phyloP scores from a whole-genome alignment of 1,140 invertebrate genomes.

The Euglossa dilemma region DNA sequence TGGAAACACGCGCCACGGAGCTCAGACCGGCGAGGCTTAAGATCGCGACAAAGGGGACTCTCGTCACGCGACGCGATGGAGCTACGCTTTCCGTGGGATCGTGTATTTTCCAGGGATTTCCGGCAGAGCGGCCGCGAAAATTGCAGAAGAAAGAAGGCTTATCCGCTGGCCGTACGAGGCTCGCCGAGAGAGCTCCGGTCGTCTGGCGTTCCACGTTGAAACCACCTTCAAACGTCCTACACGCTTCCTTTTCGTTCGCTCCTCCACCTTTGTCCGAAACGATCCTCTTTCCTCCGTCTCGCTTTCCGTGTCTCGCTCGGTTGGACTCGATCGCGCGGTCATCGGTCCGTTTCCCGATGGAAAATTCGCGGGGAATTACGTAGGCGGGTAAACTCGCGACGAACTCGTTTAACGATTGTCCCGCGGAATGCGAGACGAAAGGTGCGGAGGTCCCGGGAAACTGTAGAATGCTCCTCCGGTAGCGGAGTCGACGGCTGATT shows the following conservation, averaged over 20 bases:
- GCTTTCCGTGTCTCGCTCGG: too few species aligned
- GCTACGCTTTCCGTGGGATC: conserved; percentile 20
- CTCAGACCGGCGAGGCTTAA: conserved; percentile 22
- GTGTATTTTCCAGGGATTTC: conserved; percentile 44
- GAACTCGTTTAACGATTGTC: too few species aligned
- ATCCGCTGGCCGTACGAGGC: not conserved
- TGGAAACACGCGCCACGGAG: not conserved
- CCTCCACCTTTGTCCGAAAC: conserved; percentile 20
- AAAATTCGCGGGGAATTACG: not conserved
- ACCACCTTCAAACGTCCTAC: conserved; percentile 49
- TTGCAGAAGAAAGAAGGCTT: conserved; percentile 37
- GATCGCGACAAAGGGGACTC: conserved; percentile 32
- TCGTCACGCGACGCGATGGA: conserved; percentile 34
- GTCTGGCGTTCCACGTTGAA: conserved; percentile 1
- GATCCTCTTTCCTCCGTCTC: not conserved
- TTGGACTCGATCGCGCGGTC: not conserved
- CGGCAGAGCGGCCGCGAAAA: conserved; percentile 37
- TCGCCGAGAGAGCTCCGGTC: not conserved
- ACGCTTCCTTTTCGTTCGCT: not conserved
- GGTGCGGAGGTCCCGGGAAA: not conserved
- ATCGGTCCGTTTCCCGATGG: too few species aligned
- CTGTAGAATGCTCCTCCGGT: not conserved
- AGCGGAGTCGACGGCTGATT: not conserved
- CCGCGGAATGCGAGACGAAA: not conserved
- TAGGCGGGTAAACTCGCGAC: not conserved